Evolutionary conservation across 2,888 invertebrate species (phyloP).

Genomic region (Drosophila subquinaria): DNA sequence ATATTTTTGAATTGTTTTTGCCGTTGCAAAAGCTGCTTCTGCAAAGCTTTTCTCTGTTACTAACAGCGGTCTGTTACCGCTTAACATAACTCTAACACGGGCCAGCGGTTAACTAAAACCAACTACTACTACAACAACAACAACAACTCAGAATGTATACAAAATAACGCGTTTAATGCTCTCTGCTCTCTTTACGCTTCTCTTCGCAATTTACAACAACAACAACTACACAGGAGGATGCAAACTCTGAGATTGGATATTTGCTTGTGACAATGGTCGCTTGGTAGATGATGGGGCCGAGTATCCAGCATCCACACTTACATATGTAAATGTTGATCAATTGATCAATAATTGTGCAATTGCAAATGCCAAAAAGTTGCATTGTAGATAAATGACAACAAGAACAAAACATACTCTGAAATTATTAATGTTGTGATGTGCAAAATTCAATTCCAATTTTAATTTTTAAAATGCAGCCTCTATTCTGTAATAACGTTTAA

Average conservation of each 20-base stretch:
- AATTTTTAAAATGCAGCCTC: slow-evolving; percentile 12
- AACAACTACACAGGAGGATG: slow-evolving; percentile 88
- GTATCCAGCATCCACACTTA: background rate
- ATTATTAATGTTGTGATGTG: slow-evolving; percentile 54
- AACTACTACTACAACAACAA: slow-evolving; percentile 6
- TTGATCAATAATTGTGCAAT: slow-evolving; percentile 51
- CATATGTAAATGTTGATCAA: slow-evolving; percentile 9
- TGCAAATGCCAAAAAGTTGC: slow-evolving; percentile 67
- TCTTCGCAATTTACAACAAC: slow-evolving; percentile 34
- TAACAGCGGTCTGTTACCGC: slow-evolving; percentile 53
- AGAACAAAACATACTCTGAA: slow-evolving; percentile 36
- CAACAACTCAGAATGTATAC: slow-evolving; percentile 57
- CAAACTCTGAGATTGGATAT: slow-evolving; percentile 88
- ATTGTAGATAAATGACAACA: slow-evolving; percentile 41
- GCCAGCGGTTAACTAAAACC: slow-evolving; percentile 36
- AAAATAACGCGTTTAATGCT: slow-evolving; percentile 72
- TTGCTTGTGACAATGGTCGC: slow-evolving; percentile 89
- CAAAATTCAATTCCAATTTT: slow-evolving; percentile 29
- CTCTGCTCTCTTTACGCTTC: slow-evolving; percentile 70
- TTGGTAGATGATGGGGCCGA: slow-evolving; percentile 84
- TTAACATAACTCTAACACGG: slow-evolving; percentile 49
- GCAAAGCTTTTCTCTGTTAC: slow-evolving; percentile 49
- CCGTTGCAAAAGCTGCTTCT: slow-evolving; percentile 19
- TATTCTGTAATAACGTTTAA: slow-evolving; percentile 52
- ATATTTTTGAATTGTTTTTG: slow-evolving; percentile 26